Evolutionary conservation across 2,797 vertebrate genomes (phyloP).

Genomic region (Syncerus caffer): DNA sequence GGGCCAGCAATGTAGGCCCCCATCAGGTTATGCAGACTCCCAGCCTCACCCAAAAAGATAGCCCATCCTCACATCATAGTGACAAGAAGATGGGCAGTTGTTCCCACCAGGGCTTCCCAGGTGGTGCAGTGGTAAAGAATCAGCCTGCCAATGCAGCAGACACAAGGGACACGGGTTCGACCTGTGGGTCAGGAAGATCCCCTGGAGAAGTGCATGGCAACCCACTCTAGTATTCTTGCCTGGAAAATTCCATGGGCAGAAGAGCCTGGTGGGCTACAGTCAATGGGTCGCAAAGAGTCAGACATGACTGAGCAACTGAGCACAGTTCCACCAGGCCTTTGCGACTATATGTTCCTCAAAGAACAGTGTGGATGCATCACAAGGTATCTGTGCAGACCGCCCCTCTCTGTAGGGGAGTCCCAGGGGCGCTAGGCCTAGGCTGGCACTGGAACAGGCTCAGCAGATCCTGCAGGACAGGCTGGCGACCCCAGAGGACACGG

Average conservation of each 20-base stretch:
- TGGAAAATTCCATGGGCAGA: neutral
- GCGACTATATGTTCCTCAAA: neutral
- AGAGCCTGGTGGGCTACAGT: neutral
- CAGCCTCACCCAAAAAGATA: neutral
- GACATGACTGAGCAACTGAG: neutral
- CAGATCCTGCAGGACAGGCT: rapidly evolving
- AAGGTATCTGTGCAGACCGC: neutral
- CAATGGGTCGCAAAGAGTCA: neutral
- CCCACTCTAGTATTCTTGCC: neutral
- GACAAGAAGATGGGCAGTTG: neutral
- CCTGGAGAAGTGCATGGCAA: neutral
- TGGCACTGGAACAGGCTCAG: neutral
- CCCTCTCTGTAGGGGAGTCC: neutral
- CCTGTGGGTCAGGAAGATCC: neutral
- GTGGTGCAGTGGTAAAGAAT: neutral
- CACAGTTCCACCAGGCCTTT: neutral
- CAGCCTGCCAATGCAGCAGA: neutral
- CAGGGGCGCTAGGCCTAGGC: neutral
- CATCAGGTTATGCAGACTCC: neutral
- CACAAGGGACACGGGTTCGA: neutral
- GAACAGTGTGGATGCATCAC: neutral
- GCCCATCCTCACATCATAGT: neutral
- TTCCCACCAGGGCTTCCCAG: neutral
- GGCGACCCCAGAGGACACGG: neutral
- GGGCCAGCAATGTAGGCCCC: neutral